phyloP scores from a whole-genome alignment of 2,888 invertebrate species.

The Loripinus fragilis region DNA sequence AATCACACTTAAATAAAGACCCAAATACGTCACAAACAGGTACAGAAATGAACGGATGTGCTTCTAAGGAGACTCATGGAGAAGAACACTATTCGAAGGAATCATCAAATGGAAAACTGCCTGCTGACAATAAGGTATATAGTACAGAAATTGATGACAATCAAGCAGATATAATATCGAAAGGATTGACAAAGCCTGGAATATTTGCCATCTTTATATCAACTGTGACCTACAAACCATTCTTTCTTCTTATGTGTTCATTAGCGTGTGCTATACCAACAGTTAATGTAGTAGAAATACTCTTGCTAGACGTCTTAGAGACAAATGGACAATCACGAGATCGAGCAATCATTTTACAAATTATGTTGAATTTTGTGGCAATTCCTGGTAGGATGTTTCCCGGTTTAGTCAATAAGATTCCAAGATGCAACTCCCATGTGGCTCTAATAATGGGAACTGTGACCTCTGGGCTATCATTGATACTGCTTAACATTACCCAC shows the following conservation, averaged over 20 bases:
- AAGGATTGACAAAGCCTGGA: neutral
- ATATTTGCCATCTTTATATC: neutral
- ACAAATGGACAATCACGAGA: conserved; percentile 2
- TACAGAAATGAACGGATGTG: neutral
- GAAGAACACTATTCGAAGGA: neutral
- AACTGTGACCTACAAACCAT: neutral
- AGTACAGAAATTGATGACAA: no score
- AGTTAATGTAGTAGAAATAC: neutral
- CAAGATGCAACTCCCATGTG: neutral
- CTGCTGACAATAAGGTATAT: neutral
- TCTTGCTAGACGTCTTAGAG: neutral
- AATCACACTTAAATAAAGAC: neutral
- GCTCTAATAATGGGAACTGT: neutral
- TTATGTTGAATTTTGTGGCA: neutral
- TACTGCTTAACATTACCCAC: neutral
- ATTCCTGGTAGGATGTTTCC: conserved; percentile 3
- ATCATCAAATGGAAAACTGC: neutral
- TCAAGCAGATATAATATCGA: no score
- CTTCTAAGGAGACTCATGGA: neutral
- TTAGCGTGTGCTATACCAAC: neutral
- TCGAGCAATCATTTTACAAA: neutral
- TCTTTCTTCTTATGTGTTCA: neutral
- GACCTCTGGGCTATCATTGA: neutral
- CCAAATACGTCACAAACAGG: neutral
- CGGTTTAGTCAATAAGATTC: neutral